Conservation (phyloP, 1,140 invertebrate genomes). For the Pantala flavescens region DNA sequence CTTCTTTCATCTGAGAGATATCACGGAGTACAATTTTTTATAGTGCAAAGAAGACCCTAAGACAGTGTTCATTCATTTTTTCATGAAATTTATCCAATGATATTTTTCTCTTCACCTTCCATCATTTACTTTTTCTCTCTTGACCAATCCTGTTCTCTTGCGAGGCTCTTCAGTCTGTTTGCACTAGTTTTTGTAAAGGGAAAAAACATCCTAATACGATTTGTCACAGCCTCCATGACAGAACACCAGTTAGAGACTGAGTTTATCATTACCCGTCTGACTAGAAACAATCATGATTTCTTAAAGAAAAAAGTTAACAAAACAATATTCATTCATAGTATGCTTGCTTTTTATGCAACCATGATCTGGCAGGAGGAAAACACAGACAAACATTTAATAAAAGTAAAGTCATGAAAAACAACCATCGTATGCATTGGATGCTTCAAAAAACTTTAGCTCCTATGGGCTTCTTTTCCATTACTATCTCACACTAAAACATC, state of each 20-base stretch:
- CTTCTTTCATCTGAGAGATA: conserved; percentile 27
- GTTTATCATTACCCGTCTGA: conserved; percentile 24
- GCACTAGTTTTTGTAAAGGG: conserved; percentile 21
- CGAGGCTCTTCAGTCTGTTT: conserved; percentile 22
- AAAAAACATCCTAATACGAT: conserved; percentile 24
- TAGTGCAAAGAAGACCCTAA: conserved; percentile 24
- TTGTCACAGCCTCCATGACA: conserved; percentile 26
- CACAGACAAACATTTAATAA: not conserved
- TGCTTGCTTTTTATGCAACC: not conserved
- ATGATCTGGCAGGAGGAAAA: conserved; percentile 7
- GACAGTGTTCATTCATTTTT: not conserved
- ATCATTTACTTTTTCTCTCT: not conserved
- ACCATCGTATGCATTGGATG: conserved; percentile 9
- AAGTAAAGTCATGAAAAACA: not conserved
- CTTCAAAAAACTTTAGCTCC: not conserved
- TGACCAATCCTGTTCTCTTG: conserved; percentile 18
- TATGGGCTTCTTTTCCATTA: not conserved
- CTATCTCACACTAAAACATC: not conserved
- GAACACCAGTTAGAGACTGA: conserved; percentile 25
- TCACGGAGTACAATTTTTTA: conserved; percentile 24
- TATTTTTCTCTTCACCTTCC: not conserved
- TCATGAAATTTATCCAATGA: not conserved
- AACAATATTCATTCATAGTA: conserved; percentile 14
- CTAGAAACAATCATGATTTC: conserved; percentile 23
- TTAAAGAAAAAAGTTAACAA: conserved; percentile 3